Evolutionary conservation across 1,140 invertebrate species (phyloP).

Genomic region (Drosophila seguyi): DNA sequence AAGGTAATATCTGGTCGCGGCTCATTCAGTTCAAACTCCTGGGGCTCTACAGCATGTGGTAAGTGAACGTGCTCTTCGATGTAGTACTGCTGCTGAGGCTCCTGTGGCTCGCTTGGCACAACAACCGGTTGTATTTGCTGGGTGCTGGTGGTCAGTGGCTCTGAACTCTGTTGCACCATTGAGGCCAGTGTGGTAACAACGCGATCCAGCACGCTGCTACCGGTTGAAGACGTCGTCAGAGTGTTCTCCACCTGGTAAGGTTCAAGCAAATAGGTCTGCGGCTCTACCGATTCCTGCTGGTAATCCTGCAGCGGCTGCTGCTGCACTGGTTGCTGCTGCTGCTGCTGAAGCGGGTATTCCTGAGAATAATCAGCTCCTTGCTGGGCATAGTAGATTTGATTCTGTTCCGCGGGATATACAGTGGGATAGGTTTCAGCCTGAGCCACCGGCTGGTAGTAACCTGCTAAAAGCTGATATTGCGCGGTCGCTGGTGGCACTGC

Average conservation of each 20-base stretch:
- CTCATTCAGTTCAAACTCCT: conserved; percentile 74
- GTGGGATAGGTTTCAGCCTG: conserved; percentile 54
- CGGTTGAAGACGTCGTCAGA: conserved; percentile 51
- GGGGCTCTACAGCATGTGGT: conserved; percentile 63
- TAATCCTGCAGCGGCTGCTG: conserved; percentile 30
- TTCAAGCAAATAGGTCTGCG: conserved; percentile 60
- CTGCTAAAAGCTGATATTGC: conserved; percentile 71
- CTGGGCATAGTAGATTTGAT: conserved; percentile 66
- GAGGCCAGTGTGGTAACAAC: conserved; percentile 78
- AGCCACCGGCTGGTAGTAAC: conserved; percentile 70
- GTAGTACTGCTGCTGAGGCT: conserved; percentile 48
- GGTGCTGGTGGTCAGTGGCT: conserved; percentile 66
- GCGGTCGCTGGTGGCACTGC: conserved; percentile 56
- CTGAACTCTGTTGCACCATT: conserved; percentile 69
- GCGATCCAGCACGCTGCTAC: conserved; percentile 70
- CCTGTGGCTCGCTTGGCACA: conserved; percentile 6
- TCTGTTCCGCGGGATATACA: conserved; percentile 61
- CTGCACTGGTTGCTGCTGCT: conserved; percentile 18
- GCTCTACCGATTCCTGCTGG: conserved; percentile 48
- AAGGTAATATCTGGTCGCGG: conserved; percentile 80
- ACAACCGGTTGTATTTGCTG: conserved; percentile 64
- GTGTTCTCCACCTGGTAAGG: conserved; percentile 45
- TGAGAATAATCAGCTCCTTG: conserved; percentile 49
- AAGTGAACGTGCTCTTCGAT: conserved; percentile 68
- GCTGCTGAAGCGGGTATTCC: conserved; percentile 55